Percentiles rank a stretch among this genome's conserved stretches.
Conservation (phyloP, 2,113 vertebrate genomes). For the Brachypodius melanocephalos region DNA sequence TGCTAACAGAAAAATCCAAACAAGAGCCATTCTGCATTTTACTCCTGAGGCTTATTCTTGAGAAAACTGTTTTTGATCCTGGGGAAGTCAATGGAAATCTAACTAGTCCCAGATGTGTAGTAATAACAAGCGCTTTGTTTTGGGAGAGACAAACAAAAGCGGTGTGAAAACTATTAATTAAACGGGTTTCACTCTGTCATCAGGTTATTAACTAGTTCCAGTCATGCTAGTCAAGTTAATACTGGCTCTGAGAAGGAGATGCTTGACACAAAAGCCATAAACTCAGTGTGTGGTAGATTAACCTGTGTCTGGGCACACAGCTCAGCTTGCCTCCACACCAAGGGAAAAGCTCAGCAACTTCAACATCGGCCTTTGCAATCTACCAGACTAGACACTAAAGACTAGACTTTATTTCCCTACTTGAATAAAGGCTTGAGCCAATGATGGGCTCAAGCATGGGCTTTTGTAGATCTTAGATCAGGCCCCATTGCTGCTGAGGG, state of each 20-base stretch:
- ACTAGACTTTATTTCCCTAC: not conserved
- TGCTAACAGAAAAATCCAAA: not conserved
- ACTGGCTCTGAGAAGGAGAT: not conserved
- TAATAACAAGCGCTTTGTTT: constrained; percentile 29
- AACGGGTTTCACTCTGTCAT: constrained; percentile 1
- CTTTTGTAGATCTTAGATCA: accelerated
- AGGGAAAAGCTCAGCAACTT: not conserved
- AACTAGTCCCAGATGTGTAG: constrained; percentile 43
- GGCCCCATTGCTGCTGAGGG: accelerated
- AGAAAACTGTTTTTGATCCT: constrained; percentile 28
- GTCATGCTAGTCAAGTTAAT: not conserved
- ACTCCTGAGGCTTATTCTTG: not conserved
- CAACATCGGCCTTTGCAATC: accelerated
- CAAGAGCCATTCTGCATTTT: not conserved
- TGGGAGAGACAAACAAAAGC: not conserved
- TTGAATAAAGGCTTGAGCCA: not conserved
- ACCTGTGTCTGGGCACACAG: accelerated
- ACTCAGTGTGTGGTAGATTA: not conserved
- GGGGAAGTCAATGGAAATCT: constrained; percentile 10
- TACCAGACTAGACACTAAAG: not conserved
- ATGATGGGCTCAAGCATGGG: not conserved
- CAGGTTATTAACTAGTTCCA: not conserved
- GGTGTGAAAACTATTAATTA: constrained; percentile 22
- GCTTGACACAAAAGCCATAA: not conserved
- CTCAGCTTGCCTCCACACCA: not conserved